Percentiles rank a stretch among this genome's conserved stretches.
Conservation (phyloP, 2,113 vertebrate species). For the Phrynosoma blainvillii region DNA sequence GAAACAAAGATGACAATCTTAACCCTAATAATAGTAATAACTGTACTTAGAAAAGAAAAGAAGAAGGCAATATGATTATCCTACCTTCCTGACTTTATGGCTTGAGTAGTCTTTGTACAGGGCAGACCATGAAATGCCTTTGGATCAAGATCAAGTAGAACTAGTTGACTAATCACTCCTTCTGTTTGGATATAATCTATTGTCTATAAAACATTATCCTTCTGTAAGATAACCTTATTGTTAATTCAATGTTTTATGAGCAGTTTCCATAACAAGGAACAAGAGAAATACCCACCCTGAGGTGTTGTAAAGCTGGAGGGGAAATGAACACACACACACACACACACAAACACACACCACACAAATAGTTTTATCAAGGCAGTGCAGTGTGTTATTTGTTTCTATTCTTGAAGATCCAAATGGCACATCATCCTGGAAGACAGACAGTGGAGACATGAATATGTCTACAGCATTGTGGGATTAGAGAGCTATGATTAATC, state of each 20-base stretch:
- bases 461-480: constrained; percentile 64
- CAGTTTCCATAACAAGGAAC: constrained; percentile 60
- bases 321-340: constrained; percentile 42
- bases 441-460: constrained; percentile 67
- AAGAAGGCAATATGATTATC: constrained; percentile 28
- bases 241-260: constrained; percentile 74
- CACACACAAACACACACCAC: constrained; percentile 5
- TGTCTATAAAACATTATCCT: constrained; percentile 67
- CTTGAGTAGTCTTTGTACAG: constrained; percentile 55
- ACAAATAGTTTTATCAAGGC: constrained; percentile 57
- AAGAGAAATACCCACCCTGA: constrained; percentile 65
- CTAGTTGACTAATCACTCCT: constrained; percentile 72
- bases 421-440: constrained; percentile 71
- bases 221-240: constrained; percentile 71
- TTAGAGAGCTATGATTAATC: constrained; percentile 71
- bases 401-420: constrained; percentile 72
- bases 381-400: constrained; percentile 67
- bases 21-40: constrained; percentile 6
- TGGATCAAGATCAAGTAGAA: constrained; percentile 75
- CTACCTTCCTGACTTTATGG: constrained; percentile 54
- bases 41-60: background rate
- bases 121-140: constrained; percentile 61
- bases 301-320: constrained; percentile 66
- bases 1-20: constrained; percentile 35
- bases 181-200: constrained; percentile 72